These are phyloP conservation scores for Trichogramma evanescens DNA, from an alignment of 2,888 invertebrate genomes.

Conservation along the genomic window DNA sequence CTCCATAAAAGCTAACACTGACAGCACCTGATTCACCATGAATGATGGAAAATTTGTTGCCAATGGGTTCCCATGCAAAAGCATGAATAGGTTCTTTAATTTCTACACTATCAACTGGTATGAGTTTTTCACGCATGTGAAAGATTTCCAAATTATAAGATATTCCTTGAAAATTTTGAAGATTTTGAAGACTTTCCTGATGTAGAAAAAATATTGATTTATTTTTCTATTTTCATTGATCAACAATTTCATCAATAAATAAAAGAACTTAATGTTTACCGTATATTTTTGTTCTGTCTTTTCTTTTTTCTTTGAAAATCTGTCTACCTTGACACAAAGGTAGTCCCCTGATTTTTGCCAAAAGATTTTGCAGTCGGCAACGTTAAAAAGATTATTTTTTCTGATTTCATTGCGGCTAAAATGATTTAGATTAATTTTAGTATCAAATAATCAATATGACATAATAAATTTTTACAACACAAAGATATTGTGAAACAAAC, in stretches of 20 bases:
- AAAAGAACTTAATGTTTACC: slow-evolving; percentile 43
- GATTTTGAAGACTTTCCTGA: not conserved
- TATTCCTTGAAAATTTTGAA: slow-evolving; percentile 58
- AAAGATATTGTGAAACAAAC: slow-evolving; percentile 29
- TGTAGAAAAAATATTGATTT: not conserved
- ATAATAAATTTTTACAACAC: not conserved
- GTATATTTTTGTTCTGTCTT: slow-evolving; percentile 89
- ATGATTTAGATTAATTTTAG: too few species aligned
- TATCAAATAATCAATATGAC: too few species aligned
- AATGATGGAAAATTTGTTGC: slow-evolving; percentile 92
- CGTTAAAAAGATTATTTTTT: slow-evolving; percentile 93
- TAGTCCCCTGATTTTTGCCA: slow-evolving; percentile 99
- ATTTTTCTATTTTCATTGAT: not conserved
- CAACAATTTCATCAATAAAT: not conserved
- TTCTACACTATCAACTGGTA: slow-evolving; percentile 95
- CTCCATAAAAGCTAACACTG: slow-evolving; percentile 85
- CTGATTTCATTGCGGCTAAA: slow-evolving; percentile 69
- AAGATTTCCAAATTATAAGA: slow-evolving; percentile 98
- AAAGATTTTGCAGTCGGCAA: slow-evolving; percentile 95
- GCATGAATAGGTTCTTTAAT: slow-evolving; percentile 87
- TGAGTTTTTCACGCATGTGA: slow-evolving; percentile 94
- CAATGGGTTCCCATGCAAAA: slow-evolving; percentile 97
- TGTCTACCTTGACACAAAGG: slow-evolving; percentile 89
- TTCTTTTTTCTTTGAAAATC: slow-evolving; percentile 85
- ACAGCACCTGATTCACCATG: slow-evolving; percentile 78